Evolutionary conservation across 1,140 invertebrate species (phyloP).

Genomic region (Maniola jurtina): DNA sequence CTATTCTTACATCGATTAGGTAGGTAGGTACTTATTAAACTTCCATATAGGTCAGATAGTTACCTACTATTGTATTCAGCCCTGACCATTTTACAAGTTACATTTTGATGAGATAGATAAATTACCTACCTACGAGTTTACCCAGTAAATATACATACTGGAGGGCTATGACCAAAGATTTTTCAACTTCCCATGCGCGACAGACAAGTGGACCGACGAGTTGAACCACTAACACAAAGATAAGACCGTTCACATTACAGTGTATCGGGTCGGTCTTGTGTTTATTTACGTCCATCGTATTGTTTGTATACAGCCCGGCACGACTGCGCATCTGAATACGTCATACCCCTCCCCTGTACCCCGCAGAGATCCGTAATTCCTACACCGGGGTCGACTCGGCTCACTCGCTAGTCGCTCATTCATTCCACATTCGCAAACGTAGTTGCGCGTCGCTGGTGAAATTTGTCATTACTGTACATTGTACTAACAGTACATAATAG

Average conservation of each 20-base stretch:
- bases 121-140: conserved; percentile 12
- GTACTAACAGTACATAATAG: conserved; percentile 43
- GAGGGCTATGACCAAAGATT: conserved; percentile 31
- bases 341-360: conserved; percentile 57
- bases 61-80: conserved; percentile 31
- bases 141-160: conserved; percentile 30
- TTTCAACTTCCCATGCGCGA: conserved; percentile 35
- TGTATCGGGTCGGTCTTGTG: conserved; percentile 61
- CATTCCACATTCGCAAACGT: conserved; percentile 74
- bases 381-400: conserved; percentile 64
- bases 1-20: conserved; percentile 14
- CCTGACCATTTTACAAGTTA: conserved; percentile 28
- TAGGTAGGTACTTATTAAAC: conserved; percentile 16
- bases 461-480: conserved; percentile 56
- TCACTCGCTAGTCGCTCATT: conserved; percentile 76
- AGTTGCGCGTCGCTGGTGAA: conserved; percentile 55
- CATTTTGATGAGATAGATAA: conserved; percentile 27
- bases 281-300: conserved; percentile 78
- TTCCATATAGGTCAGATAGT: conserved; percentile 26
- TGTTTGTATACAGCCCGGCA: conserved; percentile 78
- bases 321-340: conserved; percentile 74
- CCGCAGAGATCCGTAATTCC: conserved; percentile 63
- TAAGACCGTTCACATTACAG: conserved; percentile 64
- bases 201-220: conserved; percentile 45
- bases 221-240: conserved; percentile 66